Percentiles rank a stretch among this genome's conserved stretches.
phyloP scores from a whole-genome alignment of 1,140 invertebrate genomes.

The Caerostris extrusa region DNA sequence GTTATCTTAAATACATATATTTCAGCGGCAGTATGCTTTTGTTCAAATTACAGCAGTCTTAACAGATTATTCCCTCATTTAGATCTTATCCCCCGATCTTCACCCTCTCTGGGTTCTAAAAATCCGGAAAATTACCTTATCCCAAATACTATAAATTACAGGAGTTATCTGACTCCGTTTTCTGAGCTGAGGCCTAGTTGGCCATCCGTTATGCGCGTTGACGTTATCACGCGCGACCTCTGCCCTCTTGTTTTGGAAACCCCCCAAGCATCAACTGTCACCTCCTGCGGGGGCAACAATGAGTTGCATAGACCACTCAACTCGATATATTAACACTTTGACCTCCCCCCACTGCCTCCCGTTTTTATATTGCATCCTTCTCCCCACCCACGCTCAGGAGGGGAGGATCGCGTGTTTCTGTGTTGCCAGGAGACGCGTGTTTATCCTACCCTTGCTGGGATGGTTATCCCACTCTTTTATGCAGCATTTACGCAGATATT shows the following conservation, averaged over 20 bases:
- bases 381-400: background rate
- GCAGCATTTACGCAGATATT: slow-evolving; percentile 49
- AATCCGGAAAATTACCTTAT: slow-evolving; percentile 19
- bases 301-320: slow-evolving; percentile 69
- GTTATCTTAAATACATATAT: no score
- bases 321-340: slow-evolving; percentile 76
- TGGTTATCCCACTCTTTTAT: slow-evolving; percentile 54
- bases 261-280: slow-evolving; percentile 70
- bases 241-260: slow-evolving; percentile 56
- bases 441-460: slow-evolving; percentile 13
- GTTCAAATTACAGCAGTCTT: no score
- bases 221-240: slow-evolving; percentile 64
- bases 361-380: slow-evolving; percentile 32
- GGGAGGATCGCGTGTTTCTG: background rate
- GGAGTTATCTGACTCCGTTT: slow-evolving; percentile 1
- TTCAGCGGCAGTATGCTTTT: no score
- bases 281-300: slow-evolving; percentile 68
- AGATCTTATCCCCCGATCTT: background rate
- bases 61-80: no score
- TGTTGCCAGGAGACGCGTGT: slow-evolving; percentile 19
- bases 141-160: slow-evolving; percentile 2
- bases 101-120: background rate
- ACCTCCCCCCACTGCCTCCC: slow-evolving; percentile 45
- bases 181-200: background rate
- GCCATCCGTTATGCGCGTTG: slow-evolving; percentile 48